phyloP scores from a whole-genome alignment of 2,888 invertebrate genomes.

The Nephrotoma appendiculata region DNA sequence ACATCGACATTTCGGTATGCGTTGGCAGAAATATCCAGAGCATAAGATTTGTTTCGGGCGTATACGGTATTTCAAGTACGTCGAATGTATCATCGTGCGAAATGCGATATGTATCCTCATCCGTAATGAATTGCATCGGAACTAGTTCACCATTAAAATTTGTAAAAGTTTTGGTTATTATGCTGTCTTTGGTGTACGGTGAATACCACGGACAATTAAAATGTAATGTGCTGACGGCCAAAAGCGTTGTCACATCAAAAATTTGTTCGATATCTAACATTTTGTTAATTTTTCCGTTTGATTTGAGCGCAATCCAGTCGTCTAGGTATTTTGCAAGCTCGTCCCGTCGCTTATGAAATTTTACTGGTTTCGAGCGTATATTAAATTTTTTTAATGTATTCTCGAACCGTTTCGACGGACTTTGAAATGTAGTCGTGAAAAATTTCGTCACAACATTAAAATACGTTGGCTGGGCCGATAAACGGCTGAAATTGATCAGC shows the following conservation, averaged over 20 bases:
- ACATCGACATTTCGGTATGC: background rate
- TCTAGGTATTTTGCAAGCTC: background rate
- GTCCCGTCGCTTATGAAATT: background rate
- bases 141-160: background rate
- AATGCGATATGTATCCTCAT: background rate
- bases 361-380: background rate
- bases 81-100: background rate
- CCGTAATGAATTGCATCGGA: background rate
- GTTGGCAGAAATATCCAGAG: background rate
- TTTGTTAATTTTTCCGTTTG: background rate
- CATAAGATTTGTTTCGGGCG: background rate
- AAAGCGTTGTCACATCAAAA: background rate
- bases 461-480: background rate
- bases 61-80: background rate
- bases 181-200: background rate
- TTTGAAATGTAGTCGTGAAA: background rate
- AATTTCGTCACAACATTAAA: background rate
- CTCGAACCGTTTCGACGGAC: background rate
- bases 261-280: background rate
- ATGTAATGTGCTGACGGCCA: background rate
- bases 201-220: background rate
- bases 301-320: background rate
- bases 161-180: background rate
- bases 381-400: background rate
- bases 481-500: background rate